Evolutionary conservation across 2,113 vertebrate species (phyloP).

Genomic region (Dicerorhinus sumatrensis): DNA sequence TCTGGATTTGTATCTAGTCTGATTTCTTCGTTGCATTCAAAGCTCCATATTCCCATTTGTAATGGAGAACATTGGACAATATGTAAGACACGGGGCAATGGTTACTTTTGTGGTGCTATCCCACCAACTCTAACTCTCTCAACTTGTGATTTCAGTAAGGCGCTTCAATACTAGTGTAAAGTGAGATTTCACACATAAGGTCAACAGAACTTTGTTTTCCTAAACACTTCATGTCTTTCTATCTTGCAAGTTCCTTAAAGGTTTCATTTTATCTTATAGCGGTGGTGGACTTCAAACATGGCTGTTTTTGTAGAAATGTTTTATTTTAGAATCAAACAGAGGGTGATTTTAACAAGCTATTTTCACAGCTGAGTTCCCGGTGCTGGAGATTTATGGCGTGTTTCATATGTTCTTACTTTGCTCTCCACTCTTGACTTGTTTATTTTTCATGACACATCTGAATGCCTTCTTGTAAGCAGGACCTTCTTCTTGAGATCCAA

Average conservation of each 20-base stretch:
- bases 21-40: not conserved
- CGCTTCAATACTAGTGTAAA: not conserved
- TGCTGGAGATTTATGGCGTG: conserved; percentile 70
- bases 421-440: conserved; percentile 63
- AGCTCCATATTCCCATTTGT: not conserved
- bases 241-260: conserved; percentile 28
- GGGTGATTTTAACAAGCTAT: conserved; percentile 54
- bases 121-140: not conserved
- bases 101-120: not conserved
- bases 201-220: conserved; percentile 43
- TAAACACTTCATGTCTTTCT: conserved; percentile 28
- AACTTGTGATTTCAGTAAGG: not conserved
- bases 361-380: conserved; percentile 75
- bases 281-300: conserved; percentile 59
- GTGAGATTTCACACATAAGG: not conserved
- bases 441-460: conserved; percentile 79
- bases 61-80: not conserved
- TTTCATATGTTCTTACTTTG: conserved; percentile 55
- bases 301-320: conserved; percentile 62
- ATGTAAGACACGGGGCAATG: not conserved
- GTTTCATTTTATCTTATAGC: conserved; percentile 73
- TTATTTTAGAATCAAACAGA: conserved; percentile 76
- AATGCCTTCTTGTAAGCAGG: conserved; percentile 67
- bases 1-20: not conserved
- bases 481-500: conserved; percentile 43